A percentile compares a stretch with the other conserved stretches of the same genome.
phyloP scores from a whole-genome alignment of 2,797 vertebrate species.

The Poeciliopsis paucimaculata region DNA sequence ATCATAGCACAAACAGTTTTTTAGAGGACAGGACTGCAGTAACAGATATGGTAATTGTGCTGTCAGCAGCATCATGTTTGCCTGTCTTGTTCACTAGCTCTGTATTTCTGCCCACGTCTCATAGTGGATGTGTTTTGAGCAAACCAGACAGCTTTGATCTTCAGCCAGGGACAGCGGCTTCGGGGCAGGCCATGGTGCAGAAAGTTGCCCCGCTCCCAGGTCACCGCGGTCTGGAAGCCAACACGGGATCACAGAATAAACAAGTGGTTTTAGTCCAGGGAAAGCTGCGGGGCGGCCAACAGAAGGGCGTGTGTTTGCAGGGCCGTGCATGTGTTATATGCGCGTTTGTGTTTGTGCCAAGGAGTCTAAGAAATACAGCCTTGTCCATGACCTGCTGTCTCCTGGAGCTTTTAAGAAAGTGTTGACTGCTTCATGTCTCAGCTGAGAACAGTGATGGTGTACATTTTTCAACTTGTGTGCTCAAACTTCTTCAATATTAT shows the following conservation, averaged over 20 bases:
- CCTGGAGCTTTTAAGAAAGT: constrained; percentile 38
- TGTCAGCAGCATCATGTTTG: constrained; percentile 18
- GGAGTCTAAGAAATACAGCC: constrained; percentile 32
- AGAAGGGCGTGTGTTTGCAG: constrained; percentile 38
- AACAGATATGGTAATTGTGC: constrained; percentile 15
- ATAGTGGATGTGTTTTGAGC: constrained; percentile 29
- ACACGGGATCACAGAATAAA: constrained; percentile 63
- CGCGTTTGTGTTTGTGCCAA: constrained; percentile 22
- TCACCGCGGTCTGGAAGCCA: constrained; percentile 69
- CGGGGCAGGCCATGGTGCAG: constrained; percentile 37
- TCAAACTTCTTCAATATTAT: constrained; percentile 52
- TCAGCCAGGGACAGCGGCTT: constrained; percentile 60
- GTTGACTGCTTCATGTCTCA: constrained; percentile 36
- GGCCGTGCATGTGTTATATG: constrained; percentile 13
- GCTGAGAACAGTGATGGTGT: constrained; percentile 22
- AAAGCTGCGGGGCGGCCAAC: constrained; percentile 33
- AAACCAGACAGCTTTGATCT: constrained; percentile 65
- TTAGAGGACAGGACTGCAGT: constrained; percentile 5
- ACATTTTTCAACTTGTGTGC: constrained; percentile 38
- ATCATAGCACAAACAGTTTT: constrained; percentile 5
- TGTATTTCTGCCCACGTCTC: constrained; percentile 23
- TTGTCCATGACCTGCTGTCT: constrained; percentile 21
- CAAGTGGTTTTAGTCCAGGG: constrained; percentile 57
- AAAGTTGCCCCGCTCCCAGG: constrained; percentile 67
- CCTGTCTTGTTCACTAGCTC: constrained; percentile 22